These are phyloP conservation scores for Nycticryphes semicollaris DNA, from an alignment of 2,113 vertebrate species.

Conservation along the genomic window DNA sequence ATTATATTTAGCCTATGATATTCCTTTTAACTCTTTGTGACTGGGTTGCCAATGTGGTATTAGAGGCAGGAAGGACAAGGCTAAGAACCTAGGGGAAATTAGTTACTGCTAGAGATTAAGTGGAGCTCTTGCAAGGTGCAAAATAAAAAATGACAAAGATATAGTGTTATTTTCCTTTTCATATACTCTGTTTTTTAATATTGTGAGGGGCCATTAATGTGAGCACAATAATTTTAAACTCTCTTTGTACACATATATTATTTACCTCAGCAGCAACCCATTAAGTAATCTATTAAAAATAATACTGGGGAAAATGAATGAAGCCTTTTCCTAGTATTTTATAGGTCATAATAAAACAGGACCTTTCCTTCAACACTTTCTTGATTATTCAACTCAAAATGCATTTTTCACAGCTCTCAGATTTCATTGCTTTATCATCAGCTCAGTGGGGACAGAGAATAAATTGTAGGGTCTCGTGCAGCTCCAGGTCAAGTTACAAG, in stretches of 20 bases:
- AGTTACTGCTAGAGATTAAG: not conserved
- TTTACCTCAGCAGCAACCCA: not conserved
- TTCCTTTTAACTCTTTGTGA: not conserved
- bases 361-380: constrained; percentile 5
- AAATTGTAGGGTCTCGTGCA: not conserved
- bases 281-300: constrained; percentile 21
- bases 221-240: not conserved
- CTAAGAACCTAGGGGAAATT: not conserved
- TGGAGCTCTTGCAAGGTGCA: not conserved
- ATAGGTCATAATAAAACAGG: constrained; percentile 16
- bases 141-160: not conserved
- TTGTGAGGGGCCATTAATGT: not conserved
- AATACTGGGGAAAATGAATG: not conserved
- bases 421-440: constrained; percentile 13
- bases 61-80: not conserved
- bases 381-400: constrained; percentile 12
- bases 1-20: not conserved
- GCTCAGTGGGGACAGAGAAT: not conserved
- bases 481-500: not conserved
- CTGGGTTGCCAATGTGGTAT: not conserved
- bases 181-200: not conserved
- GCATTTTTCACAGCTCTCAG: not conserved
- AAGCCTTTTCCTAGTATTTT: not conserved
- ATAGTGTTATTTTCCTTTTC: not conserved
- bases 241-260: not conserved